These are phyloP conservation scores for Parasteatoda lunata DNA, from an alignment of 2,888 invertebrate genomes.

Conservation along the genomic window DNA sequence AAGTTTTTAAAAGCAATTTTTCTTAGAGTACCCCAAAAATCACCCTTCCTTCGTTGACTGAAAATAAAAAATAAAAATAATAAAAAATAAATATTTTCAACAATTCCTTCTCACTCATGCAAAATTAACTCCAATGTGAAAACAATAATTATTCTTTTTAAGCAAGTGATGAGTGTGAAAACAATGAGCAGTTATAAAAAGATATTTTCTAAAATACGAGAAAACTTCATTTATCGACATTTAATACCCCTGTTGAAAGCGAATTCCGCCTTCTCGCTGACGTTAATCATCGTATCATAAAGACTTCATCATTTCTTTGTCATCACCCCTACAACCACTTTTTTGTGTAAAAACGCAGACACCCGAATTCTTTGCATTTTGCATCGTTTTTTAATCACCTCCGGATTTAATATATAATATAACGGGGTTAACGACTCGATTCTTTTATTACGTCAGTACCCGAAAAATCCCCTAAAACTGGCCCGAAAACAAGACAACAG, in stretches of 20 bases:
- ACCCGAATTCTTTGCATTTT: constrained; percentile 23
- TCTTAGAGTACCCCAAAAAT: too few species aligned
- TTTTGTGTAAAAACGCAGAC: constrained; percentile 31
- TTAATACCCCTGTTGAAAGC: constrained; percentile 4
- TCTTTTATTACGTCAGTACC: constrained; percentile 49
- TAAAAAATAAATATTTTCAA: too few species aligned
- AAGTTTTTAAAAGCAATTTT: too few species aligned
- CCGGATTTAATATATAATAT: constrained; percentile 45
- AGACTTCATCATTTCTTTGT: neutral
- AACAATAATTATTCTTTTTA: too few species aligned
- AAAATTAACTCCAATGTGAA: too few species aligned
- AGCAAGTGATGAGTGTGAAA: too few species aligned
- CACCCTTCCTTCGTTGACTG: too few species aligned
- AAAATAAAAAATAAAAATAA: too few species aligned
- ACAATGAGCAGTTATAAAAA: neutral
- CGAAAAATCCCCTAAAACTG: constrained; percentile 48
- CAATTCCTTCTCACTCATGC: too few species aligned
- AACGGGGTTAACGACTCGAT: constrained; percentile 62
- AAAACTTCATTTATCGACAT: neutral
- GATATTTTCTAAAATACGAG: neutral
- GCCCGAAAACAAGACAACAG: constrained; percentile 40
- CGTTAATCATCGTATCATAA: neutral
- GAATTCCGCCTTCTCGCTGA: neutral
- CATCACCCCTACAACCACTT: neutral
- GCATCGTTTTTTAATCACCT: constrained; percentile 39